Evolutionary conservation across 2,888 invertebrate species (phyloP).

Genomic region (Acrocera orbiculus): DNA sequence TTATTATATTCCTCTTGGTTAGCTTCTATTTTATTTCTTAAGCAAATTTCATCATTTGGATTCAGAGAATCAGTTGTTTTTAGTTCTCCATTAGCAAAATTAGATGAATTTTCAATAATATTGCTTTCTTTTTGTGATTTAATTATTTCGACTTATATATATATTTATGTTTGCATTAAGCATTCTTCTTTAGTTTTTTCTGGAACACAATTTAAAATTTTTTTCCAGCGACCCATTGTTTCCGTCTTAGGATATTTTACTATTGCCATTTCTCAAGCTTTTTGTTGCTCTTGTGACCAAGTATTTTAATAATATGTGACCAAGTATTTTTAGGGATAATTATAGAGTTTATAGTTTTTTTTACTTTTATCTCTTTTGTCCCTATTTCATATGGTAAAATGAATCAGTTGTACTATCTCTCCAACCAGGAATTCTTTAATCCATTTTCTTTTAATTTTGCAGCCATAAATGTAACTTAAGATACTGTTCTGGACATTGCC

Average conservation of each 20-base stretch:
- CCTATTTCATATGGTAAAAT: slow-evolving; percentile 36
- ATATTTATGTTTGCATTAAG: slow-evolving; percentile 67
- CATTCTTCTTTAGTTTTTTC: slow-evolving; percentile 89
- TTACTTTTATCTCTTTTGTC: slow-evolving; percentile 40
- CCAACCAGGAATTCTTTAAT: slow-evolving; percentile 40
- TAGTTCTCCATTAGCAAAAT: slow-evolving; percentile 6
- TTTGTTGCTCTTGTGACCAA: slow-evolving; percentile 74
- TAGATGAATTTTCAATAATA: neutral
- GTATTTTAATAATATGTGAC: too few species aligned
- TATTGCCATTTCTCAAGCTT: slow-evolving; percentile 69
- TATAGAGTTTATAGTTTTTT: slow-evolving; percentile 29
- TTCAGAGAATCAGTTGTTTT: too few species aligned
- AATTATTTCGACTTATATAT: slow-evolving; percentile 67
- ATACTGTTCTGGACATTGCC: slow-evolving; percentile 50
- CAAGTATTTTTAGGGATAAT: slow-evolving; percentile 42
- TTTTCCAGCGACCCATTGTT: slow-evolving; percentile 73
- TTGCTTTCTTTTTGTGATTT: slow-evolving; percentile 45
- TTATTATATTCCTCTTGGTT: too few species aligned
- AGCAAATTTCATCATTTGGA: too few species aligned
- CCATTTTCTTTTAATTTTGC: slow-evolving; percentile 62
- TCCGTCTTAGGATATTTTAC: slow-evolving; percentile 60
- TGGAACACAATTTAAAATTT: slow-evolving; percentile 69
- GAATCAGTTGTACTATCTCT: slow-evolving; percentile 36
- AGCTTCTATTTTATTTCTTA: too few species aligned
- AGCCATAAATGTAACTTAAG: slow-evolving; percentile 77